Conservation (phyloP, 1,140 invertebrate species). For the Pinna nobilis region DNA sequence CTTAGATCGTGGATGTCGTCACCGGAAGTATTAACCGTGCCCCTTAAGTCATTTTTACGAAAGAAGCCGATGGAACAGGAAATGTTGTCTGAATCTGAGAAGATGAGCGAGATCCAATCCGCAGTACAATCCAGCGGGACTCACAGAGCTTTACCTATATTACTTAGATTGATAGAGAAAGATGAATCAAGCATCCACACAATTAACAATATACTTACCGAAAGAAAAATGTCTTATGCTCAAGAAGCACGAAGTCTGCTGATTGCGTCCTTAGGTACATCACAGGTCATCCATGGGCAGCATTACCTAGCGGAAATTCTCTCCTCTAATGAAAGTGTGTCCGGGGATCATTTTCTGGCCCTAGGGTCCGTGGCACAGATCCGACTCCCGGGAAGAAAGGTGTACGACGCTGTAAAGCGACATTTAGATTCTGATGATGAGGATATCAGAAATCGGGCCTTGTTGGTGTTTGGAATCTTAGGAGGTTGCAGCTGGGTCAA, state of each 20-base stretch:
- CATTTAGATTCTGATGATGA: not conserved
- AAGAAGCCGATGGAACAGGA: no score
- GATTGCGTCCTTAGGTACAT: not conserved
- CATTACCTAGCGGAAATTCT: not conserved
- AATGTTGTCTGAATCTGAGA: no score
- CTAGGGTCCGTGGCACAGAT: constrained; percentile 1
- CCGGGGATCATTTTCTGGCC: constrained; percentile 15
- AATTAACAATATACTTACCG: no score
- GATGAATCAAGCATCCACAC: no score
- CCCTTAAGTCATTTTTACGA: no score
- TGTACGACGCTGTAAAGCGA: not conserved
- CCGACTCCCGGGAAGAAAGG: not conserved
- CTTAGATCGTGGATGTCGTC: no score
- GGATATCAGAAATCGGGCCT: not conserved
- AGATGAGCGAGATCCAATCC: no score
- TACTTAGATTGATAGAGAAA: no score
- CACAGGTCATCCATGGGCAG: not conserved
- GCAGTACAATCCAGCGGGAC: no score
- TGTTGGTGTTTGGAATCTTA: not conserved
- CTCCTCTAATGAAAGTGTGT: not conserved
- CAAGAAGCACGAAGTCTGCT: not conserved
- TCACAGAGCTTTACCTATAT: no score
- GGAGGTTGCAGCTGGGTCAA: not conserved
- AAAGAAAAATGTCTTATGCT: no score
- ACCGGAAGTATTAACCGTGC: no score